A percentile compares a stretch with the other conserved stretches of the same genome.
Evolutionary conservation across 2,797 vertebrate genomes (phyloP).

Genomic region (Podarcis siculus): DNA sequence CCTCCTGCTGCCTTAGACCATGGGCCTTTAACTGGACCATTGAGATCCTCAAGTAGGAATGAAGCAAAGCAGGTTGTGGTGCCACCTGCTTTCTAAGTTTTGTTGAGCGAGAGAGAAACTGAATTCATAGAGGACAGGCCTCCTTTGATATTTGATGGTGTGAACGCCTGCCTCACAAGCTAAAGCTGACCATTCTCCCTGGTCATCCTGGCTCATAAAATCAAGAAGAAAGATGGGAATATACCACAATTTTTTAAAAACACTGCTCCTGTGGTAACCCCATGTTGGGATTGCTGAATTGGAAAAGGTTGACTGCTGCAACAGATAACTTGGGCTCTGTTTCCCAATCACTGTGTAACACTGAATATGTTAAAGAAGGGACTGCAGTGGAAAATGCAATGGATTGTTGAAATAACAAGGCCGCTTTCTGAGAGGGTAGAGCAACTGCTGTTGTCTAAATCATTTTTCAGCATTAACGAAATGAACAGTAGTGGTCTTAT

Average conservation of each 20-base stretch:
- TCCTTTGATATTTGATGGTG: background rate
- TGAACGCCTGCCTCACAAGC: background rate
- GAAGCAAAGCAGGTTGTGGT: background rate
- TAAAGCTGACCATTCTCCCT: background rate
- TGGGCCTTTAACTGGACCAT: background rate
- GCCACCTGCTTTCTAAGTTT: background rate
- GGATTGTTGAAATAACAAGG: background rate
- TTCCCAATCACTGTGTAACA: background rate
- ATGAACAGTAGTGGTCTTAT: background rate
- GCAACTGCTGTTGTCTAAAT: background rate
- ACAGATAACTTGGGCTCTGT: background rate
- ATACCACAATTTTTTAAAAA: background rate
- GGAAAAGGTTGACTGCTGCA: background rate
- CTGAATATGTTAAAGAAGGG: background rate
- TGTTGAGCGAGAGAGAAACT: background rate
- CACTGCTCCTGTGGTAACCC: background rate
- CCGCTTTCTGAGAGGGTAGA: background rate
- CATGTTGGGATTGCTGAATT: background rate
- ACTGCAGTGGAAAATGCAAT: background rate
- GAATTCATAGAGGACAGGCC: background rate
- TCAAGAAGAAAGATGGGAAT: background rate
- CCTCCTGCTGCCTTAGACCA: background rate
- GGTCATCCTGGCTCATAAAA: background rate
- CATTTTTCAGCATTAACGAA: background rate
- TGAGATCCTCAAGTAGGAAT: background rate